phyloP scores from a whole-genome alignment of 1,140 invertebrate species.

The Forficula auricularia region DNA sequence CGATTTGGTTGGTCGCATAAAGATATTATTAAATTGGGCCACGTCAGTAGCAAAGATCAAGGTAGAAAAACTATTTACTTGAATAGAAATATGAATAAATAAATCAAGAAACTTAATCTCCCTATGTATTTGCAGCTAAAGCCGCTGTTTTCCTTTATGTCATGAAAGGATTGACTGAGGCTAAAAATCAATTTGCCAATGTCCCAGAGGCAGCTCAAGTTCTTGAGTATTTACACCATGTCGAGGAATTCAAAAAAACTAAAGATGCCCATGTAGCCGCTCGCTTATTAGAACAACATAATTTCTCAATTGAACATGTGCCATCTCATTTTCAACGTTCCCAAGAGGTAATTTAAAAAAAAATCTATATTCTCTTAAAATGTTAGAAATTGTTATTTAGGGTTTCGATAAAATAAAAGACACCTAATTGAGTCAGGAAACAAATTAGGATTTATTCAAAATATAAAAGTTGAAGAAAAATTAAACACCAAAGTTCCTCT shows the following conservation, averaged over 20 bases:
- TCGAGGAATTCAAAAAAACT: slow-evolving; percentile 38
- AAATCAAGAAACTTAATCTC: too few species aligned
- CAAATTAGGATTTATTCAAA: slow-evolving; percentile 11
- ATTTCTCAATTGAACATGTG: slow-evolving; percentile 43
- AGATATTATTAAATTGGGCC: slow-evolving; percentile 44
- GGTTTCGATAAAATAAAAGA: too few species aligned
- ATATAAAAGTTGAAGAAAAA: too few species aligned
- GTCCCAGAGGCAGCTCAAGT: slow-evolving; percentile 28
- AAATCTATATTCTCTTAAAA: too few species aligned
- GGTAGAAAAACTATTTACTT: too few species aligned
- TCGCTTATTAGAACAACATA: slow-evolving; percentile 27
- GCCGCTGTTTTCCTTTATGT: slow-evolving; percentile 35
- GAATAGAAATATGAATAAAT: too few species aligned
- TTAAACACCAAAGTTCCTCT: too few species aligned
- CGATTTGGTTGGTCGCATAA: slow-evolving; percentile 48
- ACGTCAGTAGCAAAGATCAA: slow-evolving; percentile 25
- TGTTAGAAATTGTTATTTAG: too few species aligned
- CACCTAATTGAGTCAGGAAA: too few species aligned
- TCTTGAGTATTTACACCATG: slow-evolving; percentile 34
- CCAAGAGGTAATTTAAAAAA: slow-evolving; percentile 28
- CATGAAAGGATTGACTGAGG: slow-evolving; percentile 30
- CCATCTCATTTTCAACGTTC: slow-evolving; percentile 41
- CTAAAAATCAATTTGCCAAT: slow-evolving; percentile 26
- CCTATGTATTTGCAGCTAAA: slow-evolving; percentile 25
- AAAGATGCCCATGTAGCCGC: slow-evolving; percentile 34